Percentiles rank a stretch among this genome's conserved stretches.
Evolutionary conservation across 2,797 vertebrate genomes (phyloP).

Genomic region (Corythornis leucogaster): DNA sequence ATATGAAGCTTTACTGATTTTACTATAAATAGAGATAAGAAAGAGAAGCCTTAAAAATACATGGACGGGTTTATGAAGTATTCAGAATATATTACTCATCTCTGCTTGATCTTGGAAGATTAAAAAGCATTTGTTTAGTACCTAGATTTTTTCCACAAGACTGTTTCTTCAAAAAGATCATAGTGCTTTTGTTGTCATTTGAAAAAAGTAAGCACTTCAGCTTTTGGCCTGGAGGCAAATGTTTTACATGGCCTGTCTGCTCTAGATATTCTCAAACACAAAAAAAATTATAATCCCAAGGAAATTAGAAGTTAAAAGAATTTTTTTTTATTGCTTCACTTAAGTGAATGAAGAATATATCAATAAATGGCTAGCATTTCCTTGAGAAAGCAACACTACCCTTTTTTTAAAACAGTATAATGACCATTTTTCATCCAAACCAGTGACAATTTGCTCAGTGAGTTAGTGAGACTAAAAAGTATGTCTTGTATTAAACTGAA

Average conservation of each 20-base stretch:
- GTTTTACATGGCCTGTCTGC: not conserved
- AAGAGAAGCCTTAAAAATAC: not conserved
- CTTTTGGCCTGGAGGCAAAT: not conserved
- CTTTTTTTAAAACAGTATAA: constrained; percentile 15
- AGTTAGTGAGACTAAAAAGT: not conserved
- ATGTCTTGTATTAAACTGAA: not conserved
- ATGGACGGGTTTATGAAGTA: not conserved
- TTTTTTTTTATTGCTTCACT: not conserved
- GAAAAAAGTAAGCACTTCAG: not conserved
- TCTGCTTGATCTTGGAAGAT: not conserved
- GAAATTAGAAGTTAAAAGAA: constrained; percentile 4
- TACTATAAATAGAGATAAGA: not conserved
- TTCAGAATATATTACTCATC: not conserved
- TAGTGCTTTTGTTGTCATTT: not conserved
- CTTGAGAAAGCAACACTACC: not conserved
- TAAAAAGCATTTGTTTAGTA: not conserved
- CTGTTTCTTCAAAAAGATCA: not conserved
- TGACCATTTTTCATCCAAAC: not conserved
- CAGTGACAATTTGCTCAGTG: not conserved
- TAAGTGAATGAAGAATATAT: constrained; percentile 4
- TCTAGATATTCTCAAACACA: not conserved
- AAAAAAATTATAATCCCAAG: not conserved
- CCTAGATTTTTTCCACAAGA: not conserved
- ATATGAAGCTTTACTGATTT: not conserved
- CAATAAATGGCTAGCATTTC: not conserved